Evolutionary conservation across 2,113 vertebrate genomes (phyloP).

Genomic region (Boleophthalmus pectinirostris): DNA sequence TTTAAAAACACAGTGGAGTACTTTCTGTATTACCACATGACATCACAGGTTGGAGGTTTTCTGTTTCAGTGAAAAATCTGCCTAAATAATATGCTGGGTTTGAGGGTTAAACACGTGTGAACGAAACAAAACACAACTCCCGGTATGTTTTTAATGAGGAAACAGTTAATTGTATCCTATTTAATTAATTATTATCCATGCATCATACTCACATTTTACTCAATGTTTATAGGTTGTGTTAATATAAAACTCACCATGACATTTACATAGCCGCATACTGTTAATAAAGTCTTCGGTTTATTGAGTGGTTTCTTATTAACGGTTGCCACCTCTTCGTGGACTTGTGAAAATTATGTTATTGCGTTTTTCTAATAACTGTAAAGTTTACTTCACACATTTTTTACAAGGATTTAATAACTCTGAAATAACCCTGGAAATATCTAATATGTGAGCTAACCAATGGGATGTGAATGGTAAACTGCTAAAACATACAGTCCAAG

Average conservation of each 20-base stretch:
- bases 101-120: too few relatives aligned
- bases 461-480: not conserved
- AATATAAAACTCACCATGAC: constrained; percentile 2
- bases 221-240: not conserved
- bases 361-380: not conserved
- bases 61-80: too few relatives aligned
- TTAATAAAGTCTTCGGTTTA: not conserved
- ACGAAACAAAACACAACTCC: too few relatives aligned
- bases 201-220: not conserved
- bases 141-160: too few relatives aligned
- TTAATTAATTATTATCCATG: too few relatives aligned
- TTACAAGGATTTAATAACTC: not conserved
- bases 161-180: too few relatives aligned
- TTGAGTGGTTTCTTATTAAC: constrained; percentile 12
- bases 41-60: too few relatives aligned
- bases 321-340: not conserved
- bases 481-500: not conserved
- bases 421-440: not conserved
- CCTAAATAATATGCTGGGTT: too few relatives aligned
- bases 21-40: too few relatives aligned
- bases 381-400: not conserved
- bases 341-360: not conserved
- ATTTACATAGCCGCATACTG: constrained; percentile 4
- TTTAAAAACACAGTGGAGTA: too few relatives aligned
- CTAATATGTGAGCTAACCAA: not conserved